Percentiles rank a stretch among this genome's conserved stretches.
Evolutionary conservation across 1,140 invertebrate genomes (phyloP).

Genomic region (Ectropis grisescens): DNA sequence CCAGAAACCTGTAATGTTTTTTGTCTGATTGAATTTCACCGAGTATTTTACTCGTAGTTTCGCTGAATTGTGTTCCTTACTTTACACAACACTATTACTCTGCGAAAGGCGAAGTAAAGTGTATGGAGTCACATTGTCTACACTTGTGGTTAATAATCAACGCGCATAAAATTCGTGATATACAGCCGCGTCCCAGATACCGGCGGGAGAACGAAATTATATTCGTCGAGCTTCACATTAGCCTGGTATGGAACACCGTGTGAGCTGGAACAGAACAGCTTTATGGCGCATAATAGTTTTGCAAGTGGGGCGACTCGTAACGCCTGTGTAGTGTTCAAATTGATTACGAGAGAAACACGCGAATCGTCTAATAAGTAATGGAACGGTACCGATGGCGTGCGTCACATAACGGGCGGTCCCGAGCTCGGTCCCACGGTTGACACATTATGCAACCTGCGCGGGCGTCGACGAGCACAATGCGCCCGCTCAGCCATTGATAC

Average conservation of each 20-base stretch:
- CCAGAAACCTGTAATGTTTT: constrained; percentile 5
- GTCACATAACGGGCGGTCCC: constrained; percentile 53
- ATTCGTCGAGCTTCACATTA: constrained; percentile 30
- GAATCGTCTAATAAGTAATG: constrained; percentile 66
- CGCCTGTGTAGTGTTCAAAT: constrained; percentile 43
- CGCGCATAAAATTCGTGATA: constrained; percentile 20
- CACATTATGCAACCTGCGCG: constrained; percentile 56
- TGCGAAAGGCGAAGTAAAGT: no score
- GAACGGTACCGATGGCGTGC: constrained; percentile 63
- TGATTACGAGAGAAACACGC: constrained; percentile 59
- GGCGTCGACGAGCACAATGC: constrained; percentile 40
- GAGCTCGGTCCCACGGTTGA: constrained; percentile 45
- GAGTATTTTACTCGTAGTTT: no score
- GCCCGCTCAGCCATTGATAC: constrained; percentile 36
- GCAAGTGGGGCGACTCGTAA: constrained; percentile 39
- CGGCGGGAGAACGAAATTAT: constrained; percentile 27
- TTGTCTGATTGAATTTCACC: no score
- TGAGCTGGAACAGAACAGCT: constrained; percentile 34
- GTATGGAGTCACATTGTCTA: no score
- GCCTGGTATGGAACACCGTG: constrained; percentile 25
- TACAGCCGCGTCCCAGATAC: constrained; percentile 14
- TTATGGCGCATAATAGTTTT: constrained; percentile 38
- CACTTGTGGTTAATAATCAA: no score
- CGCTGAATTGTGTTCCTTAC: no score
- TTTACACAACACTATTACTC: no score